A percentile compares a stretch with the other conserved stretches of the same genome.
These are phyloP conservation scores for Acridotheres tristis DNA, from an alignment of 2,797 vertebrate genomes.

Conservation along the genomic window DNA sequence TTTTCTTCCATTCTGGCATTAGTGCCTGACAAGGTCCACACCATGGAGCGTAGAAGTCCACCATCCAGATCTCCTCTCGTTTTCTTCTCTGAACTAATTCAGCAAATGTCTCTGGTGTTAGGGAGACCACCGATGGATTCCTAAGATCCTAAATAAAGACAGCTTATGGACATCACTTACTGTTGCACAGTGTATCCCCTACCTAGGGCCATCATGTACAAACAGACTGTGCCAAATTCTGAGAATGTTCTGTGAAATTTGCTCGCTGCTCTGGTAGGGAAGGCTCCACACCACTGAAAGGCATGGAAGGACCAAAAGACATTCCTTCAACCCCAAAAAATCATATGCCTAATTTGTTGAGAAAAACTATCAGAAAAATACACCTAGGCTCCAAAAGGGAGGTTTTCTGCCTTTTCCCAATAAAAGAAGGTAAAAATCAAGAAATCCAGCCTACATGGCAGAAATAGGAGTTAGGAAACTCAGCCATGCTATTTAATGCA, in stretches of 20 bases:
- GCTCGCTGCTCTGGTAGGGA: not conserved
- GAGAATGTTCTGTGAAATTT: not conserved
- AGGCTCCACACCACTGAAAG: not conserved
- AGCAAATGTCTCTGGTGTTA: constrained; percentile 85
- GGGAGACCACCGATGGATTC: constrained; percentile 85
- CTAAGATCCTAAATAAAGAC: constrained; percentile 85
- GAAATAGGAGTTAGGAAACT: not conserved
- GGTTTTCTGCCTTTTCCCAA: not conserved
- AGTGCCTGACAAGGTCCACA: constrained; percentile 95
- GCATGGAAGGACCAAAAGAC: not conserved
- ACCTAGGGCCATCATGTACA: not conserved
- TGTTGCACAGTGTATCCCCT: not conserved
- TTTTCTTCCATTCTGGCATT: constrained; percentile 95
- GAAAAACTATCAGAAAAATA: not conserved
- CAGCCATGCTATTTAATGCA: not conserved
- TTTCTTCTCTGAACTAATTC: constrained; percentile 85
- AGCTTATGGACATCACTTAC: not conserved
- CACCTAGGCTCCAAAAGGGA: not conserved
- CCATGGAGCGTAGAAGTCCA: constrained; percentile 97
- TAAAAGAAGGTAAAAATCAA: not conserved
- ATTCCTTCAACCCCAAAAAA: not conserved
- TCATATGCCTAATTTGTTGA: not conserved
- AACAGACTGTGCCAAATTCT: not conserved
- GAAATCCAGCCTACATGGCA: not conserved
- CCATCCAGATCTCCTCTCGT: constrained; percentile 85